Evolutionary conservation across 2,888 invertebrate genomes (phyloP).

Genomic region (Chydorus sphaericus): DNA sequence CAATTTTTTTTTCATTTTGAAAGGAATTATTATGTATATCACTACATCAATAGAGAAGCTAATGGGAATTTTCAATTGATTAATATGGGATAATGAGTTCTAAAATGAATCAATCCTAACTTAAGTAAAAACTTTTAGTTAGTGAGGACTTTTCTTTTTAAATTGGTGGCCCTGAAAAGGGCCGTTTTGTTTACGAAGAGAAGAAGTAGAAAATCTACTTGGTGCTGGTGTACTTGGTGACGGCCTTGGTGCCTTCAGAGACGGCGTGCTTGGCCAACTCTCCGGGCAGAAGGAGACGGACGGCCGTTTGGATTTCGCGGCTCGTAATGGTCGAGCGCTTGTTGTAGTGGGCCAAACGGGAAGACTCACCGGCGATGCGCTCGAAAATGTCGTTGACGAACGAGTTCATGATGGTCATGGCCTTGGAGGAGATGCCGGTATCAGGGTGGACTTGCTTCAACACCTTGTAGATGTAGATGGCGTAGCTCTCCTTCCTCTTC

Average conservation of each 20-base stretch:
- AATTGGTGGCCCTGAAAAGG: neutral
- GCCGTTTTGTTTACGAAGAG: neutral
- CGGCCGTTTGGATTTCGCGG: conserved; percentile 34
- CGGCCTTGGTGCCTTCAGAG: conserved; percentile 32
- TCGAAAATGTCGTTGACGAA: conserved; percentile 61
- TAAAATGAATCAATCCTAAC: too few relatives aligned
- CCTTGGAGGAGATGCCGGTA: conserved; percentile 49
- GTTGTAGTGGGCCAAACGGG: conserved; percentile 41
- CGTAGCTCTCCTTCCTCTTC: conserved; percentile 26
- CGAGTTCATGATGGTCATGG: conserved; percentile 58
- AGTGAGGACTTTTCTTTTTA: neutral
- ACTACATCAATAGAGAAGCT: too few relatives aligned
- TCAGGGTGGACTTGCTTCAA: conserved; percentile 45
- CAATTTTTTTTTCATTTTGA: too few relatives aligned
- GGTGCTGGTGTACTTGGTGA: conserved; percentile 32
- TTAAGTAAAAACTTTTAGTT: too few relatives aligned
- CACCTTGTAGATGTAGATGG: conserved; percentile 41
- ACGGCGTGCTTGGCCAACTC: conserved; percentile 38
- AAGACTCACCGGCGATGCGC: conserved; percentile 49
- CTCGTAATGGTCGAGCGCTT: conserved; percentile 28
- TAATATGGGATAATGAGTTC: too few relatives aligned
- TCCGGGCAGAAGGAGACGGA: conserved; percentile 34
- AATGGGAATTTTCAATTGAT: too few relatives aligned
- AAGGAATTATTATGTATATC: too few relatives aligned
- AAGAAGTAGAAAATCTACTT: neutral